These are phyloP conservation scores for Apamea monoglypha DNA, from an alignment of 2,888 invertebrate species.

Conservation along the genomic window DNA sequence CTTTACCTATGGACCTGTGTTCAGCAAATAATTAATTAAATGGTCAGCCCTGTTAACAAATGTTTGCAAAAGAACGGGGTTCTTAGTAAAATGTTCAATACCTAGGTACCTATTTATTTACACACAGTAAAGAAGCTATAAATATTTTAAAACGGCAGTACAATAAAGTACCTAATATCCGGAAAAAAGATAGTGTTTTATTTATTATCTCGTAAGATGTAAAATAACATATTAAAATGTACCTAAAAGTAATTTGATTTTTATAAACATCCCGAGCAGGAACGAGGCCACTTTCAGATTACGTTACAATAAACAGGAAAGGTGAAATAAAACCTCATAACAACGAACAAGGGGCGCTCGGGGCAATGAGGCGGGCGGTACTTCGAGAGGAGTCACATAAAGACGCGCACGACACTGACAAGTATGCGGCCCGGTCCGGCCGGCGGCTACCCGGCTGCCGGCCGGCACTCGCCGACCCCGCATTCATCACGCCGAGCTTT, in stretches of 20 bases:
- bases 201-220: not conserved
- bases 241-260: not conserved
- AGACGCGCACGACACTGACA: not conserved
- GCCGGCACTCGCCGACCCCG: not conserved
- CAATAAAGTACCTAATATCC: not conserved
- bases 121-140: not conserved
- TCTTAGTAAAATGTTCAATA: not conserved
- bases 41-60: not conserved
- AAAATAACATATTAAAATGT: not conserved
- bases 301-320: not conserved
- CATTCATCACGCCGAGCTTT: slow-evolving; percentile 7
- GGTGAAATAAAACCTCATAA: not conserved
- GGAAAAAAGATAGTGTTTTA: not conserved
- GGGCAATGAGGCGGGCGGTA: not conserved
- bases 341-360: not conserved
- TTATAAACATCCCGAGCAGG: not conserved
- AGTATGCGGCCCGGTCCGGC: not conserved
- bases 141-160: not conserved
- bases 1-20: not conserved
- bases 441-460: not conserved
- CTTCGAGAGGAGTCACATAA: not conserved
- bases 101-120: not conserved
- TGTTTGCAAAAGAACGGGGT: not conserved
- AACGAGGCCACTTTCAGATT: not conserved
- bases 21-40: not conserved